A percentile compares a stretch with the other conserved stretches of the same genome.
Evolutionary conservation across 2,797 vertebrate species (phyloP).

Genomic region (Telmatherina bonti): DNA sequence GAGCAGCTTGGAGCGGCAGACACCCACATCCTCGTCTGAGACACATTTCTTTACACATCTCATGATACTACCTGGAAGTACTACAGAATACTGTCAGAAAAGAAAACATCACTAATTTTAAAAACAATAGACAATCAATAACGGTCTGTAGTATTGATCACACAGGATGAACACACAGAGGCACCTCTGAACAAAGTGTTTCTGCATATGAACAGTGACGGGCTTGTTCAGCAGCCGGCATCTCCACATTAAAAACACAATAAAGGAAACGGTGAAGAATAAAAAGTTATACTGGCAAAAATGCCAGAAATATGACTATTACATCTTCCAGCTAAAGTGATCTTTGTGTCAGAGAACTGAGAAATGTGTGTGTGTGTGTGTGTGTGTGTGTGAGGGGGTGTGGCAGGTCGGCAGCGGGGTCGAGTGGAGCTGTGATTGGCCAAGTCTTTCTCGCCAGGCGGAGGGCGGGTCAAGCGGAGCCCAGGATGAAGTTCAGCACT

Average conservation of each 20-base stretch:
- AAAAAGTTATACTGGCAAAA: slow-evolving; percentile 77
- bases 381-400: slow-evolving; percentile 46
- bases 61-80: slow-evolving; percentile 80
- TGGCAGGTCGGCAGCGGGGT: slow-evolving; percentile 46
- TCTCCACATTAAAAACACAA: slow-evolving; percentile 48
- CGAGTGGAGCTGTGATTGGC: slow-evolving; percentile 60
- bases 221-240: slow-evolving; percentile 78
- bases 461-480: slow-evolving; percentile 62
- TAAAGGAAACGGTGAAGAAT: slow-evolving; percentile 20
- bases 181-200: slow-evolving; percentile 83
- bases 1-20: slow-evolving; percentile 79
- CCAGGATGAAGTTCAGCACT: slow-evolving; percentile 72
- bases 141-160: slow-evolving; percentile 80
- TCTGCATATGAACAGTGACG: slow-evolving; percentile 84
- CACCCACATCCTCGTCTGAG: slow-evolving; percentile 70
- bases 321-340: slow-evolving; percentile 85
- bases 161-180: slow-evolving; percentile 82
- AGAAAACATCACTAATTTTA: slow-evolving; percentile 74
- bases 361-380: too few relatives aligned
- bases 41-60: slow-evolving; percentile 65
- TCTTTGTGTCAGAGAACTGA: slow-evolving; percentile 80
- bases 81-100: slow-evolving; percentile 78
- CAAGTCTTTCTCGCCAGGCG: slow-evolving; percentile 58
- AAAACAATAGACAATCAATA: slow-evolving; percentile 77
- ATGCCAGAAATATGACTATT: slow-evolving; percentile 82